Percentiles rank a stretch among this genome's conserved stretches.
Conservation (phyloP, 2,797 vertebrate genomes). For the Etheostoma perlongum region DNA sequence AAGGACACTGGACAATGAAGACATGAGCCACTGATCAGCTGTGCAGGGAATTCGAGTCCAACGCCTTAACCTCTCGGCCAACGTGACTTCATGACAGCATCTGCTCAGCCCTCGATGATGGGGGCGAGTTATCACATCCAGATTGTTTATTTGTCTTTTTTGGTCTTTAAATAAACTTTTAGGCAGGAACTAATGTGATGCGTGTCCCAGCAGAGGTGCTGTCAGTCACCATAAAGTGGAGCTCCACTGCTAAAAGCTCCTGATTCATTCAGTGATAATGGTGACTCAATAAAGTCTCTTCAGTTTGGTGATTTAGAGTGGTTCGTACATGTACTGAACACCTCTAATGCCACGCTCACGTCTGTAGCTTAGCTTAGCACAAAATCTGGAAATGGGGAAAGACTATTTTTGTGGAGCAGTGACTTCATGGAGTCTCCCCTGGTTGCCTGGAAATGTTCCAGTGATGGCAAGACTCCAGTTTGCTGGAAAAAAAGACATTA, state of each 20-base stretch:
- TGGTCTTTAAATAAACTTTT: conserved; percentile 8
- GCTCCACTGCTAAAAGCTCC: not conserved
- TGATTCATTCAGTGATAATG: not conserved
- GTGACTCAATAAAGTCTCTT: not conserved
- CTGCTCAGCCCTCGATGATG: not conserved
- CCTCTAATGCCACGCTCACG: not conserved
- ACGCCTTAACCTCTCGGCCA: too few relatives aligned
- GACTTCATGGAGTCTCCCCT: not conserved
- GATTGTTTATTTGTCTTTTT: not conserved
- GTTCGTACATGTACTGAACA: not conserved
- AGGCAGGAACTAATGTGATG: not conserved
- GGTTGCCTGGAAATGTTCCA: not conserved
- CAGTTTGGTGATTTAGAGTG: not conserved
- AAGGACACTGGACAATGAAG: too few relatives aligned
- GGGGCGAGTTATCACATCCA: not conserved
- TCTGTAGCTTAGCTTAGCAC: not conserved
- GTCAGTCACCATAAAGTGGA: conserved; percentile 8
- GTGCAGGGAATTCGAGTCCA: too few relatives aligned
- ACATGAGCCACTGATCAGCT: too few relatives aligned
- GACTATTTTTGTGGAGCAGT: not conserved
- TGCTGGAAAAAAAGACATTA: not conserved
- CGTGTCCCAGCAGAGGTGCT: not conserved
- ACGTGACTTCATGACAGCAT: too few relatives aligned
- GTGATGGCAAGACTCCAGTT: not conserved
- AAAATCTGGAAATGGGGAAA: not conserved